Evolutionary conservation across 1,140 invertebrate species (phyloP).

Genomic region (Stenopsyche tienmushanensis): DNA sequence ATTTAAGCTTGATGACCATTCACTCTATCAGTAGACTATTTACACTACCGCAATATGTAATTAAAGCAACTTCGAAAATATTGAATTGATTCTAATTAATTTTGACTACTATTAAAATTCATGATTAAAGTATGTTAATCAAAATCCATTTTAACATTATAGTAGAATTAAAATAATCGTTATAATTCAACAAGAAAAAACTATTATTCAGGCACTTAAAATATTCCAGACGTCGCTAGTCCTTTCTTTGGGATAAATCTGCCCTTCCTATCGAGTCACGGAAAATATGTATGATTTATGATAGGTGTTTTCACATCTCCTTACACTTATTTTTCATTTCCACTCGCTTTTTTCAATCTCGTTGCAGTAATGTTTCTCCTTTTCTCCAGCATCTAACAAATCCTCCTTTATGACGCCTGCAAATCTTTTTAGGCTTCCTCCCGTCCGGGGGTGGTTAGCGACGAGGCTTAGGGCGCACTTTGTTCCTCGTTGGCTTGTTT

Average conservation of each 20-base stretch:
- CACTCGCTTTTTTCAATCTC: slow-evolving; percentile 33
- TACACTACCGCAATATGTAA: no score
- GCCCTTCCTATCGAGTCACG: no score
- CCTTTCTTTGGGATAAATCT: background rate
- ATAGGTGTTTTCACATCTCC: slow-evolving; percentile 41
- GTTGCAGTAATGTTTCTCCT: slow-evolving; percentile 33
- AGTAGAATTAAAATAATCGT: background rate
- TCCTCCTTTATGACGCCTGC: slow-evolving; percentile 37
- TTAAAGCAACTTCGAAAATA: no score
- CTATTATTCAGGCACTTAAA: background rate
- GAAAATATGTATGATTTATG: slow-evolving; percentile 40
- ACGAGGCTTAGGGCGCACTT: slow-evolving; percentile 28
- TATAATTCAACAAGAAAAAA: background rate
- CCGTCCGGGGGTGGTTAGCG: slow-evolving; percentile 17
- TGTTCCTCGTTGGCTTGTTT: slow-evolving; percentile 37
- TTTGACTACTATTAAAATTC: background rate
- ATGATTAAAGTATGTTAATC: background rate
- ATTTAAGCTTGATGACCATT: no score
- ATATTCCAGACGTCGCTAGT: background rate
- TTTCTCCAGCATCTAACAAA: slow-evolving; percentile 35
- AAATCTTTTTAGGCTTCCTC: slow-evolving; percentile 34
- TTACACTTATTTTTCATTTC: slow-evolving; percentile 41
- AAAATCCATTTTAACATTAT: background rate
- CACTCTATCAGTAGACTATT: no score
- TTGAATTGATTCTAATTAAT: no score